Evolutionary conservation across 1,140 invertebrate genomes (phyloP), one percentile per base, ranked within the genome.

Genomic region (Theocolax elegans): DNA sequence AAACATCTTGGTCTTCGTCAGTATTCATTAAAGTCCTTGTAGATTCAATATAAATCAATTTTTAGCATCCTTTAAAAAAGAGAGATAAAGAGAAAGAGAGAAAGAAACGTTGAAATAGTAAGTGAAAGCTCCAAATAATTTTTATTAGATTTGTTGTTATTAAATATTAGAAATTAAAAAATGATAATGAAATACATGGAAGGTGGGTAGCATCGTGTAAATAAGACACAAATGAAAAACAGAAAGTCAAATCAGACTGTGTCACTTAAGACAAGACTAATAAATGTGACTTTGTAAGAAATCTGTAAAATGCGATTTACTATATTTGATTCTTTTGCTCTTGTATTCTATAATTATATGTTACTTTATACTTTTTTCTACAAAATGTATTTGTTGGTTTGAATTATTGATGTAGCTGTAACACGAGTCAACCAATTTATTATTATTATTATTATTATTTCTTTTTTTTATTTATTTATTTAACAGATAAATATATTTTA

Each of bases 281-380:
- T 80, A 80, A 80, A 80, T 79, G 76, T 79, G 74, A 79, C 74
- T 81, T 81, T 80, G 72, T 81, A 79, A 79, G 74, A 81, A 81
- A 81, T 2, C 3, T 48, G 17, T 48, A 48, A 48, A n/a, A 48
- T 19, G n/a, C 10, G n/a, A 48, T 48, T 48, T 48, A n/a, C n/a
- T n/a, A n/a, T n/a, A n/a, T n/a, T n/a, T n/a, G n/a, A n/a, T n/a
- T n/a, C n/a, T n/a, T n/a, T n/a, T n/a, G n/a, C n/a, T n/a, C n/a
- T n/a, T n/a, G n/a, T n/a, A n/a, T n/a, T n/a, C n/a, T n/a, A n/a
- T n/a, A n/a, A n/a, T n/a, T n/a, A n/a, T n/a, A n/a, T n/a, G n/a
- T n/a, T n/a, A n/a, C n/a, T n/a, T n/a, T n/a, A n/a, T n/a, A n/a
- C n/a, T n/a, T n/a, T n/a, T n/a, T n/a, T n/a, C n/a, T n/a, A n/a